Evolutionary conservation across 2,113 vertebrate species (phyloP), one percentile per base, ranked within the genome.

Genomic region (Cairina moschata): DNA sequence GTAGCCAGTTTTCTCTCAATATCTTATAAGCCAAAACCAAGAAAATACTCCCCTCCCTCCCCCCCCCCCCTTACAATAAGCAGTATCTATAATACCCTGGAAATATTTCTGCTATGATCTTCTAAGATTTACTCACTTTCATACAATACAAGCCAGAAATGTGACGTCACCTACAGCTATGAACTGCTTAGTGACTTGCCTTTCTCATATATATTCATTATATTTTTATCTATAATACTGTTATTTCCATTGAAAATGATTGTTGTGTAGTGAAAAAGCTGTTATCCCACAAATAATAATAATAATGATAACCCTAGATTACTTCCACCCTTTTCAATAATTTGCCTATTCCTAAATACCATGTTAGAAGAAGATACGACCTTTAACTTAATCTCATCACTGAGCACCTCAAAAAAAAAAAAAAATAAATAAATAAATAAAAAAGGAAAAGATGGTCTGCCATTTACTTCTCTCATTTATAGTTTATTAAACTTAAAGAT

Each of bases 121-220:
- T 74, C 62, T 95, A 69, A 81, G 88, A 95, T 95, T 85, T 94
- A 89, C 54, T 87, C 65, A 76, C 67, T 88, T 92, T 91, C 83
- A 83, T 91, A 91, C 80, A 78, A 58, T 58, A 32, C 55, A 52
- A 93, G 80, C 91, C 94, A 91, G 86, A 96, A 95, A 96, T 8
- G 46, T 50, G 66, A 97, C 90, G 81, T 91, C 75, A 90, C 96
- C 86, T 74, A 46, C 52, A 78, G 94, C 88, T 72, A 80, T 29
- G 50, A 63, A 59, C 82, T 36, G 95, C 84, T 94, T 88, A 63
- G 80, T 91, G 68, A 88, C 82, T 96, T 95, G 90, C 38, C 62
- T 96, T 90, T 93, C 90, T 97, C 91, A 85, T 90, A 86, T 90
- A 87, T 94, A 97, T 95, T 91, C 86, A 95, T 96, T 95, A 97